Evolutionary conservation across 1,140 invertebrate species (phyloP), one percentile per base, ranked within the genome.

Genomic region (Scaptomyza graminum): DNA sequence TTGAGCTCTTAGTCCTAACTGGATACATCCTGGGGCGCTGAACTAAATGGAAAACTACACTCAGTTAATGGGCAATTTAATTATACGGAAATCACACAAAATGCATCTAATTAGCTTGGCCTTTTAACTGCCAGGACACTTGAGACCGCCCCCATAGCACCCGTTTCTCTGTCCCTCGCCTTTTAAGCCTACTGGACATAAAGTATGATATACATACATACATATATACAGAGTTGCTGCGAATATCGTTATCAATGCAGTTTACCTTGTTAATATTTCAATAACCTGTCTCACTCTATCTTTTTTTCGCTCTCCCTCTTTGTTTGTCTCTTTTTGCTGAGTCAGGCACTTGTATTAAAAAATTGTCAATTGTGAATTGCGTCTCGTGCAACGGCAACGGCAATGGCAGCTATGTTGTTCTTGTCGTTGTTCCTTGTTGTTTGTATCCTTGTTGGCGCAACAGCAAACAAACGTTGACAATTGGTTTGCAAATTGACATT

Each of bases 51-150:
- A 3, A 11, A 69, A 55, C 61, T 80, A 57, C 62, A 71, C 50
- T 66, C 74, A 75, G 69, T 54, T 72, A 85, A 85, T 87, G 82
- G 78, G 82, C 74, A 76, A 88, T 88, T 87, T 79, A 87, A 88
- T 87, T 87, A 88, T 83, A 82, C 79, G 83, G 83, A 87, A 88
- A 87, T 87, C 83, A 88, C 79, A 83, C 79, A 79, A 87, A 88
- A 87, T 87, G 79, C 79, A 83, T 88, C 83, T 87, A 87, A 87
- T 87, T 87, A 87, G 82, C 88, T 88, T 88, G 75, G 61, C 75
- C 79, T 83, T 87, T 83, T 87, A 83, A 87, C 83, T 87, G 83
- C 83, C 72, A 50, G 75, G 61, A 75, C 82, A 77, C 82, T 72
- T 54, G 63, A 81, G 68, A 12, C 37, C 12, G 5, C 31, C 60